Conservation (phyloP, 2,797 vertebrate genomes). For the Bovichtus diacanthus region DNA sequence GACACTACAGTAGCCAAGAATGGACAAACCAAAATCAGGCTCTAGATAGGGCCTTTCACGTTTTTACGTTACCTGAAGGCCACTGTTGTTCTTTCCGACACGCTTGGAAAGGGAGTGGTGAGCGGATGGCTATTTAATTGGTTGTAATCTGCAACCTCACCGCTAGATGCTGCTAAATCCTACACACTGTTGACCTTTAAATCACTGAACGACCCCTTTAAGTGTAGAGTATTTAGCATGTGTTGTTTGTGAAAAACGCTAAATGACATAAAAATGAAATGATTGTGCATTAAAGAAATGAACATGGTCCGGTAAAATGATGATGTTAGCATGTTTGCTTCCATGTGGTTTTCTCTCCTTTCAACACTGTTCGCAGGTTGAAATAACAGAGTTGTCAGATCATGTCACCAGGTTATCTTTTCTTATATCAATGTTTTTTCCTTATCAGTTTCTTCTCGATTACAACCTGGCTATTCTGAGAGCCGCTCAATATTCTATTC, state of each 20-base stretch:
- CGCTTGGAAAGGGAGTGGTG: too few species aligned
- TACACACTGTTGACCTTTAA: too few species aligned
- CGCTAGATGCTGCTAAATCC: too few species aligned
- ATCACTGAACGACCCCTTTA: not conserved
- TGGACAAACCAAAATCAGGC: too few species aligned
- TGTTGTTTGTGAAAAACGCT: constrained; percentile 2
- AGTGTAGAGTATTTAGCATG: not conserved
- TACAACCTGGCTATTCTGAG: constrained; percentile 25
- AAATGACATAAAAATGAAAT: not conserved
- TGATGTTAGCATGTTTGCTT: not conserved
- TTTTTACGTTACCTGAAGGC: too few species aligned
- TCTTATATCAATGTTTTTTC: constrained; percentile 28
- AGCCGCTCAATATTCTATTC: constrained; percentile 54
- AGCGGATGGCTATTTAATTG: too few species aligned
- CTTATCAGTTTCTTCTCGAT: constrained; percentile 55
- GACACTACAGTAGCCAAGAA: too few species aligned
- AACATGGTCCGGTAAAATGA: not conserved
- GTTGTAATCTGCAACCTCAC: too few species aligned
- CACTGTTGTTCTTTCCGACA: too few species aligned
- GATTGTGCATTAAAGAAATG: constrained; percentile 2
- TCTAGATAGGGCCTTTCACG: too few species aligned
- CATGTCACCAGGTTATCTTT: constrained; percentile 53
- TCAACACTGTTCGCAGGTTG: not conserved
- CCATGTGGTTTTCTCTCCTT: constrained; percentile 8
- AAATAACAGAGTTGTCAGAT: constrained; percentile 17